These are phyloP conservation scores for Drosophila lowei DNA, from an alignment of 1,140 invertebrate genomes.

Conservation along the genomic window DNA sequence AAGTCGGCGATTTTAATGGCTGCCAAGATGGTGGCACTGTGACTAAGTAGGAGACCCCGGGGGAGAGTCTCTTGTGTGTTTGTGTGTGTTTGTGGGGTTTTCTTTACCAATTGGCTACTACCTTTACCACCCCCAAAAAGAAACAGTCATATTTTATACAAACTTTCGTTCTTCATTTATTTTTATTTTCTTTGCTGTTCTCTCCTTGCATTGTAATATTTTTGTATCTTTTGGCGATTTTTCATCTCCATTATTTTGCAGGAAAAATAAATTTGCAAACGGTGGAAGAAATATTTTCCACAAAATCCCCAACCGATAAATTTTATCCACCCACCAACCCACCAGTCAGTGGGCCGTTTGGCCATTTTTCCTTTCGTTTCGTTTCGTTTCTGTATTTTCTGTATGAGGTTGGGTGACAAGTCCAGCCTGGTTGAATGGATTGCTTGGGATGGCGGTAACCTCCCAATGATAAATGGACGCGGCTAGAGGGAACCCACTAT, in stretches of 20 bases:
- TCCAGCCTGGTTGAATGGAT: constrained; percentile 53
- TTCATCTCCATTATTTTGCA: constrained; percentile 77
- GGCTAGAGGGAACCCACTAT: constrained; percentile 66
- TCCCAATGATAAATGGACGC: constrained; percentile 72
- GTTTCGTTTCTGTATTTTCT: constrained; percentile 27
- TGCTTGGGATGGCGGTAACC: constrained; percentile 1
- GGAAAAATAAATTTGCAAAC: constrained; percentile 80
- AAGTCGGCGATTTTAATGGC: constrained; percentile 51
- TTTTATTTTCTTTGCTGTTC: constrained; percentile 42
- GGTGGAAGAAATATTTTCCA: constrained; percentile 70
- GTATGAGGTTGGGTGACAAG: constrained; percentile 60
- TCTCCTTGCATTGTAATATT: constrained; percentile 28
- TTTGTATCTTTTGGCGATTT: constrained; percentile 62
- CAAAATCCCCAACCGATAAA: constrained; percentile 76
- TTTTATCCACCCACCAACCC: constrained; percentile 44
- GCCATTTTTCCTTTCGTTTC: constrained; percentile 13
- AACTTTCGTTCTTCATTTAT: constrained; percentile 27
- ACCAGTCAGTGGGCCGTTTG: background rate
- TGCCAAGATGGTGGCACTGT: constrained; percentile 38
- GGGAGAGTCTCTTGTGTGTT: constrained; percentile 1
- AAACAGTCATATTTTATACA: constrained; percentile 62
- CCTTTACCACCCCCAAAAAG: constrained; percentile 42
- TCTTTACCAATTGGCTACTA: constrained; percentile 41
- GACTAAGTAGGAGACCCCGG: constrained; percentile 30
- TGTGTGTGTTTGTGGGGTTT: constrained; percentile 9